A percentile compares a stretch with the other conserved stretches of the same genome.
Conservation (phyloP, 1,140 invertebrate species). For the Galleria mellonella region DNA sequence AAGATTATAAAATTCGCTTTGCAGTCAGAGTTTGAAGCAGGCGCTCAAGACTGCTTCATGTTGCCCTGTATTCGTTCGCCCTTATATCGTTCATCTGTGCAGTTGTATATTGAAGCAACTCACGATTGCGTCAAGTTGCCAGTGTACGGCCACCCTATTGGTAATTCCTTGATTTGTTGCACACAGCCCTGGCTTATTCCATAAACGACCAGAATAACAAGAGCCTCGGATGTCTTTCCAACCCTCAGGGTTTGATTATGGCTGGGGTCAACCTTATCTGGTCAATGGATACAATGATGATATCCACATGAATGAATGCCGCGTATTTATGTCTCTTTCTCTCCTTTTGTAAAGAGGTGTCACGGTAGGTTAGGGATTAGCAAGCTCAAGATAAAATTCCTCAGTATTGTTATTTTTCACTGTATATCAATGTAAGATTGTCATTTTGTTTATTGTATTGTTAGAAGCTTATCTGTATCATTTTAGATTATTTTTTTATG, state of each 20-base stretch:
- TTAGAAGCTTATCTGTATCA: constrained; percentile 9
- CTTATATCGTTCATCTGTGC: no score
- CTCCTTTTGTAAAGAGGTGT: constrained; percentile 35
- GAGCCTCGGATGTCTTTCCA: constrained; percentile 20
- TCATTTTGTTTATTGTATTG: constrained; percentile 1
- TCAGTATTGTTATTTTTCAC: constrained; percentile 13
- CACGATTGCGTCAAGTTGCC: no score
- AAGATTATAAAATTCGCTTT: no score
- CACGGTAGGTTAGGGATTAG: constrained; percentile 43
- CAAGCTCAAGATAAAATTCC: constrained; percentile 33
- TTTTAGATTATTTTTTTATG: constrained; percentile 7
- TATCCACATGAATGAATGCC: constrained; percentile 45
- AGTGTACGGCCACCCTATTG: no score
- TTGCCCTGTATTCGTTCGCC: no score
- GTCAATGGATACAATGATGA: constrained; percentile 33
- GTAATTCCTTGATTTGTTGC: constrained; percentile 54
- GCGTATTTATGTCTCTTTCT: constrained; percentile 23
- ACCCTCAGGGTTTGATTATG: constrained; percentile 8
- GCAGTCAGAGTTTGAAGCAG: no score
- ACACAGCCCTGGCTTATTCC: constrained; percentile 43
- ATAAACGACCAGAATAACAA: constrained; percentile 25
- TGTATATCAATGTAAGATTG: constrained; percentile 1
- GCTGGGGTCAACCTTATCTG: constrained; percentile 20
- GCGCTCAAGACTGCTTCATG: no score
- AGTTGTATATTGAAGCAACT: no score